Percentiles rank a stretch among this genome's conserved stretches.
phyloP scores from a whole-genome alignment of 2,113 vertebrate species.

The Bos taurus region DNA sequence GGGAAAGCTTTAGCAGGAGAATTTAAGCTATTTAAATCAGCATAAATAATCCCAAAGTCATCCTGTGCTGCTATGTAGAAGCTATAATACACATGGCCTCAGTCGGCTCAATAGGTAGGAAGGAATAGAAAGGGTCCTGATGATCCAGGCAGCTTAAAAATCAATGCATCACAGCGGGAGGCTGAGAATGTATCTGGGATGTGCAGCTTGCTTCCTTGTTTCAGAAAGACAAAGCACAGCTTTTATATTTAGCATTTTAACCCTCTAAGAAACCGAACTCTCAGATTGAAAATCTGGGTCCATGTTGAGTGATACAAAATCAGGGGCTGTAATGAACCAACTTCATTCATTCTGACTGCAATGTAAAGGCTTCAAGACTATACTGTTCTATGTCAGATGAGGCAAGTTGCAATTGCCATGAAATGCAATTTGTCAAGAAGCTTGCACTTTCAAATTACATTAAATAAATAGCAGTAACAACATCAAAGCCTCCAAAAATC shows the following conservation, averaged over 20 bases:
- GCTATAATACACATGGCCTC: constrained; percentile 38
- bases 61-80: constrained; percentile 37
- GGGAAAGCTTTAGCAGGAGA: constrained; percentile 55
- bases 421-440: constrained; percentile 11
- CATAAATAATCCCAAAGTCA: constrained; percentile 67
- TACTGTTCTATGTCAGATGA: background rate
- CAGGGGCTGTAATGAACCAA: background rate
- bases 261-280: background rate
- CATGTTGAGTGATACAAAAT: background rate
- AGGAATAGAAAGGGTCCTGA: background rate
- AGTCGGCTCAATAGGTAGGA: background rate
- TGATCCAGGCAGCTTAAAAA: background rate
- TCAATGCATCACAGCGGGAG: background rate
- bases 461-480: constrained; percentile 45
- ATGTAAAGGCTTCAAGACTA: background rate
- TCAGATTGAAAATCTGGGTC: background rate
- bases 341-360: background rate
- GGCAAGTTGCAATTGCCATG: background rate
- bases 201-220: background rate
- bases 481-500: background rate
- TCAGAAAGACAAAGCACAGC: background rate
- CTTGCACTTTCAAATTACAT: background rate
- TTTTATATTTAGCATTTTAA: constrained; percentile 13
- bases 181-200: background rate
- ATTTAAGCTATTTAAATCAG: constrained; percentile 55